These are phyloP conservation scores for Cydia amplana DNA, from an alignment of 1,140 invertebrate species.

Conservation along the genomic window DNA sequence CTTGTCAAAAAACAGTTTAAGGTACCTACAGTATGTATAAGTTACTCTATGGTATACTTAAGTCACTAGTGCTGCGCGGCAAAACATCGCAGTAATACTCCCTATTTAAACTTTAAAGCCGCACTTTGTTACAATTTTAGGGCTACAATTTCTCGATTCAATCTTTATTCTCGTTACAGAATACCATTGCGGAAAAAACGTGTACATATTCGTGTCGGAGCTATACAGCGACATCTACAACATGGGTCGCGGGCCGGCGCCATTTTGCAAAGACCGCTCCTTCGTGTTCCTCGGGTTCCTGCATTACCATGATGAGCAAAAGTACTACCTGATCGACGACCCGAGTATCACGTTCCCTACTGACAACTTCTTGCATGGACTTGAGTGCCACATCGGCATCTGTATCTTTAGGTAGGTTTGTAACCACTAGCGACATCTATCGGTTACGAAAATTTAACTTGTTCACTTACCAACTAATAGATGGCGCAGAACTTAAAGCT, in stretches of 20 bases:
- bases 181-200: constrained; percentile 70
- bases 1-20: no score
- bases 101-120: no score
- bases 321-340: constrained; percentile 70
- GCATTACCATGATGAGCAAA: constrained; percentile 66
- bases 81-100: no score
- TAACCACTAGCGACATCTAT: no score
- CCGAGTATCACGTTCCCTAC: constrained; percentile 67
- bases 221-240: constrained; percentile 69
- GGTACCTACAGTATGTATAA: no score
- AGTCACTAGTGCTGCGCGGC: no score
- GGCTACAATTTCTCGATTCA: background rate
- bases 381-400: constrained; percentile 67
- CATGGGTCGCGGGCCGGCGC: constrained; percentile 60
- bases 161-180: constrained; percentile 42
- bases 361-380: constrained; percentile 67
- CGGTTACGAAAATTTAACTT: no score
- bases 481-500: no score
- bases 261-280: constrained; percentile 65
- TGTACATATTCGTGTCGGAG: constrained; percentile 66
- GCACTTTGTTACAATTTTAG: no score
- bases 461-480: no score
- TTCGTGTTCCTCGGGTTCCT: constrained; percentile 70
- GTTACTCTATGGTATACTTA: no score
- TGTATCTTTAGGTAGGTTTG: constrained; percentile 65